Conservation (phyloP, 2,113 vertebrate genomes). For the Myocastor coypus region DNA sequence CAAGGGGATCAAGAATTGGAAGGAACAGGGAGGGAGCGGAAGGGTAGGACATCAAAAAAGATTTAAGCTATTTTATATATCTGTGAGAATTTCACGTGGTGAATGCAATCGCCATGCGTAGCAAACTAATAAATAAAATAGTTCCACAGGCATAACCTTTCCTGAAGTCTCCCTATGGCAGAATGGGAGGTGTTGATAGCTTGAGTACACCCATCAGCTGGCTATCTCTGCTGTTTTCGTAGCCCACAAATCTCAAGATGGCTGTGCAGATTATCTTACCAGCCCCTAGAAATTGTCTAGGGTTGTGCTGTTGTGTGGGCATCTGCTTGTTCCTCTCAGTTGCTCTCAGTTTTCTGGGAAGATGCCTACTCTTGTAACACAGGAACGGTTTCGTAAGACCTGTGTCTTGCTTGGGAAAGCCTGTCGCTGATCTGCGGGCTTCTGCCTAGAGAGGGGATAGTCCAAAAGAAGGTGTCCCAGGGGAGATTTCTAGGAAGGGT, state of each 20-base stretch:
- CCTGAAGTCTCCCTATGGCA: not conserved
- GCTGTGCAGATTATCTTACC: not conserved
- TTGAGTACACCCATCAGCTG: not conserved
- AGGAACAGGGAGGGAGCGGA: not conserved
- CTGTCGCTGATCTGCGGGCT: not conserved
- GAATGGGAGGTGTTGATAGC: not conserved
- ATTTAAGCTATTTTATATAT: not conserved
- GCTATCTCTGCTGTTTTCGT: not conserved
- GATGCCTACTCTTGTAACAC: not conserved
- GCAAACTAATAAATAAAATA: not conserved
- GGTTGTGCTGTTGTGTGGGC: not conserved
- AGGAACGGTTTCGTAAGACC: not conserved
- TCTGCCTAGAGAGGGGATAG: not conserved
- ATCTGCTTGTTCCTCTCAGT: not conserved
- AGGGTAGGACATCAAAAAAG: not conserved
- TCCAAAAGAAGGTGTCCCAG: not conserved
- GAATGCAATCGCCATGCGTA: not conserved
- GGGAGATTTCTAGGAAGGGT: not conserved
- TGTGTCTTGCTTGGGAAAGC: not conserved
- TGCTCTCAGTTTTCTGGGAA: not conserved
- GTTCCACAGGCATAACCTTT: not conserved
- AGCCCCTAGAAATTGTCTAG: not conserved
- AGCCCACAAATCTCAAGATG: not conserved
- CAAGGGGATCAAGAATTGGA: not conserved
- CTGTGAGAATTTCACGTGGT: not conserved